Evolutionary conservation across 2,888 invertebrate genomes (phyloP).

Genomic region (Nasonovia ribisnigri): DNA sequence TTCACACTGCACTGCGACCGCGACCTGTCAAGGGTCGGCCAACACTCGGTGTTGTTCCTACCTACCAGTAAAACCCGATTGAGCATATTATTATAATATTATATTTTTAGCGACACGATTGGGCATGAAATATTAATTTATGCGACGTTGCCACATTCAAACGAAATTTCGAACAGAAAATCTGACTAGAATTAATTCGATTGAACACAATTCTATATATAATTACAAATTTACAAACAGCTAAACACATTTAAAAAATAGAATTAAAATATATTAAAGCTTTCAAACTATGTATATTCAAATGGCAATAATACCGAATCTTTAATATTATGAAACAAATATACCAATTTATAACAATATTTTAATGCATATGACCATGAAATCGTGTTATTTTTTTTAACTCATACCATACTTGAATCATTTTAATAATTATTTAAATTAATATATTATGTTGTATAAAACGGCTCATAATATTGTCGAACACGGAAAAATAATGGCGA

Average conservation of each 20-base stretch:
- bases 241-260: not conserved
- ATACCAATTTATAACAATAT: not conserved
- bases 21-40: not conserved
- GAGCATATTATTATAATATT: too few relatives aligned
- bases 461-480: not conserved
- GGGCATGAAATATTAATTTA: too few relatives aligned
- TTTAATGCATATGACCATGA: not conserved
- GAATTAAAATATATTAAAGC: not conserved
- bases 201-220: not conserved
- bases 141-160: too few relatives aligned
- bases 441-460: not conserved
- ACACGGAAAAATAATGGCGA: not conserved
- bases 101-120: too few relatives aligned
- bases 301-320: not conserved
- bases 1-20: too few relatives aligned
- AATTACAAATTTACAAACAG: not conserved
- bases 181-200: not conserved
- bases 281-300: not conserved
- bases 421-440: not conserved
- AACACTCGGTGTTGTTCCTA: not conserved
- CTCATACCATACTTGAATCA: not conserved
- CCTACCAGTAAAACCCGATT: not conserved
- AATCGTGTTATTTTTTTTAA: not conserved
- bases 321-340: too few relatives aligned
- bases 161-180: too few relatives aligned